Evolutionary conservation across 2,888 invertebrate genomes (phyloP).

Genomic region (Tigriopus californicus): DNA sequence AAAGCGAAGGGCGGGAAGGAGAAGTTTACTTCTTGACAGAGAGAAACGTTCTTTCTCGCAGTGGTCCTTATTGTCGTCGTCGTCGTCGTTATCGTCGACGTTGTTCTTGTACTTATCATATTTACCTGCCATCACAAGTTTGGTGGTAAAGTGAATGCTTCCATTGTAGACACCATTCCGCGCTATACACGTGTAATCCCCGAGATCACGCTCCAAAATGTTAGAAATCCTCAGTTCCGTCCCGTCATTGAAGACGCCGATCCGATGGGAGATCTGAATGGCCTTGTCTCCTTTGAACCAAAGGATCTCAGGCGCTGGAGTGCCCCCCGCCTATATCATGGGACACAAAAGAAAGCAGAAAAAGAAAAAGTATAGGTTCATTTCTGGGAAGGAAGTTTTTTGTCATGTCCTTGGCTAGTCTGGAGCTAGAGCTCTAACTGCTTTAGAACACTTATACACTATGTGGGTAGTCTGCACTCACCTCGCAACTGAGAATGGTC

Average conservation of each 20-base stretch:
- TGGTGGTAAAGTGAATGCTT: constrained; percentile 81
- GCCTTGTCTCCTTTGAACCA: constrained; percentile 87
- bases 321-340: constrained; percentile 20
- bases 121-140: constrained; percentile 76
- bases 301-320: constrained; percentile 80
- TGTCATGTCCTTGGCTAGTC: too few species aligned
- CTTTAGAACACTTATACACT: too few species aligned
- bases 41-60: too few species aligned
- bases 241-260: constrained; percentile 79
- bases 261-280: constrained; percentile 66
- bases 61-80: too few species aligned
- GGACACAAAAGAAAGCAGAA: background rate
- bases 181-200: constrained; percentile 89
- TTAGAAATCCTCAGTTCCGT: constrained; percentile 81
- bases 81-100: too few species aligned
- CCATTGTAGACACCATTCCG: constrained; percentile 69
- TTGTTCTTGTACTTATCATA: background rate
- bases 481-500: constrained; percentile 87
- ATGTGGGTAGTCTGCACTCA: background rate
- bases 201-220: constrained; percentile 82
- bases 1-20: too few species aligned
- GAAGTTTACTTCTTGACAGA: background rate
- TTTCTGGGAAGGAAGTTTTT: too few species aligned
- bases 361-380: background rate
- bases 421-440: too few species aligned